These are phyloP conservation scores for Apotomis capreana DNA, from an alignment of 2,888 invertebrate genomes.

Conservation along the genomic window DNA sequence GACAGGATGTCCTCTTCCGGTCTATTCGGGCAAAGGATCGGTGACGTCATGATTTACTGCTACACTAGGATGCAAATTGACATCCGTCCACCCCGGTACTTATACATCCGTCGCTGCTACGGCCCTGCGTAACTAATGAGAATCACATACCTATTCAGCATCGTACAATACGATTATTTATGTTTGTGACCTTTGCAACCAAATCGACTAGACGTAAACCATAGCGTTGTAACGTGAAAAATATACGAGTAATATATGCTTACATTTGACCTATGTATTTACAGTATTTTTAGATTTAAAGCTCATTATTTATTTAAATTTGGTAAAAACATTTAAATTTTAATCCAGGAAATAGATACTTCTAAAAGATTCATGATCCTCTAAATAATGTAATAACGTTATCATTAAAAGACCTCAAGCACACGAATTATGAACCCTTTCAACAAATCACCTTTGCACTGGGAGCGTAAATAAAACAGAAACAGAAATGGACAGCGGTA, in stretches of 20 bases:
- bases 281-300: too few relatives aligned
- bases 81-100: conserved; percentile 27
- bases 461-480: conserved; percentile 54
- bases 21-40: conserved; percentile 30
- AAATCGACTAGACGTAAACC: too few relatives aligned
- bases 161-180: background rate
- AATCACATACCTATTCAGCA: background rate
- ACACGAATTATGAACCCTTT: conserved; percentile 41
- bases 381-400: conserved; percentile 1
- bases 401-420: conserved; percentile 14
- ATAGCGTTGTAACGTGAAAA: too few relatives aligned
- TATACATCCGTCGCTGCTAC: conserved; percentile 24
- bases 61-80: conserved; percentile 39
- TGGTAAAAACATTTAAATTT: background rate
- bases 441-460: conserved; percentile 54
- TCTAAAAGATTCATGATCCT: conserved; percentile 1
- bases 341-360: background rate
- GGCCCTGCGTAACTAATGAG: background rate
- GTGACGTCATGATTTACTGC: conserved; percentile 34
- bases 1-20: conserved; percentile 34
- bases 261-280: too few relatives aligned
- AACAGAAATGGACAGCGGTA: conserved; percentile 56
- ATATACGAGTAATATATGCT: too few relatives aligned
- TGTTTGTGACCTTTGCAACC: background rate
- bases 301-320: too few relatives aligned